Evolutionary conservation across 1,140 invertebrate genomes (phyloP), one percentile per base, ranked within the genome.

Genomic region (Phymorhynchus buccinoides): DNA sequence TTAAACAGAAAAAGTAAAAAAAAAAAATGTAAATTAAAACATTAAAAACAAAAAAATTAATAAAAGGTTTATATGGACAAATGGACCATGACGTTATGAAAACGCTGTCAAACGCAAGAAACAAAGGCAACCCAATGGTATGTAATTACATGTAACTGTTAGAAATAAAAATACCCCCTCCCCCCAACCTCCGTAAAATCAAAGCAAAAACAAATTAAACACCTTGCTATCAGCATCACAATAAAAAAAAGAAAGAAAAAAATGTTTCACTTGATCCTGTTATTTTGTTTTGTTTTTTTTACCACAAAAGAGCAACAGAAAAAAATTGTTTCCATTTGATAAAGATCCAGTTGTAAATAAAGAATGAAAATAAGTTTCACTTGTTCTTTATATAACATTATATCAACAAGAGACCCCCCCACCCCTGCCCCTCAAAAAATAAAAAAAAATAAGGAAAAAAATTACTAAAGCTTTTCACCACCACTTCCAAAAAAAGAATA

Each of bases 241-340:
- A 30, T 66, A 16, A 77, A 32, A 12, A 77, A 77, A 4, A 39
- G 35, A 16, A 39, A 77, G 22, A 77, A 18, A 32, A 52, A 52
- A 52, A 14, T 52, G 48, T 52, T 52, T 52, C 48, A 52, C 48
- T 52, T 52, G 48, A 52, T 52, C 48, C 12, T 52, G 48, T 52
- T 52, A 52, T 52, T 52, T 66, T 18, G 16, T 66, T 66, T 18
- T 66, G 16, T 18, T 66, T 66, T 66, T n/a, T 66, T 66, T 66
- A 30, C 16, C 16, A 18, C 30, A 66, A 66, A 66, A 66, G 16
- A 30, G 56, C 30, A 66, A 66, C 16, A 73, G 12, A 30, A 73
- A 32, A 9, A 73, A 30, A 73, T 73, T 73, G 35, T 77, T 77
- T 39, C 7, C 73, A 77, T n/a, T 42, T 77, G 71, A 73, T 73